Base-by-base conservation (phyloP, 2,113 vertebrate species). In the Electrona antarctica region DNA sequence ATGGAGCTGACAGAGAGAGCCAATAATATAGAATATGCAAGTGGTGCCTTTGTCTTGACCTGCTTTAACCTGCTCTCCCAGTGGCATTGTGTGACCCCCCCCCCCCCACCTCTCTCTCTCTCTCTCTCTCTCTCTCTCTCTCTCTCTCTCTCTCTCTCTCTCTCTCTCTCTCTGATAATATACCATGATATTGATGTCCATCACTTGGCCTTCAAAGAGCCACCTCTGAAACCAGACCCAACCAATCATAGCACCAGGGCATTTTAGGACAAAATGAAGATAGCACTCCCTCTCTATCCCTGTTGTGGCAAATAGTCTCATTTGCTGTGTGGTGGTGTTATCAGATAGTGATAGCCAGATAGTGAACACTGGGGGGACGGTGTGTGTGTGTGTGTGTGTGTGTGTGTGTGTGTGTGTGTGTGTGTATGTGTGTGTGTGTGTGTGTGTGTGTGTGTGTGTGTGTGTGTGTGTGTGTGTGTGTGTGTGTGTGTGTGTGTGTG, bases 181-280 rank as follows among this genome's bases (percentile, higher is more conserved):
- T 80, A 69, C 68, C 3, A 8, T 64, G 5, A 15, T 66, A 75
- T 78, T 83, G 79, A 60, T 49, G 60, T 78, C 73, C 56, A 13
- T 33, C 60, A 55, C 46, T 78, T 3, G 9, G 58, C 79, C 85
- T 83, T 77, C 77, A 85, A 70, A 74, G 54, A 7, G 69, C 55
- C 71, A 67, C 70, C 7, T 55, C 67, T 71, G 75, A 85, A 79
- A 68, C 21, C 64, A 77, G 56, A 63, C 49, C 72, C 66, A 45
- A 68, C 0, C 13, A 8, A 64, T 13, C 65, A n/a, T 14, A 41
- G 74, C 85, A 89, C 85, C 82, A 87, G 81, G 81, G 54, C 69
- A 15, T 50, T 69, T 82, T 74, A 79, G 57, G 60, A 84, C 59
- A 77, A 41, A 61, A 51, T 66, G 2, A 64, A 52, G 64, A 67